Percentiles rank a stretch among this genome's conserved stretches.
Evolutionary conservation across 2,888 invertebrate species (phyloP).

Genomic region (Graphium colonna): DNA sequence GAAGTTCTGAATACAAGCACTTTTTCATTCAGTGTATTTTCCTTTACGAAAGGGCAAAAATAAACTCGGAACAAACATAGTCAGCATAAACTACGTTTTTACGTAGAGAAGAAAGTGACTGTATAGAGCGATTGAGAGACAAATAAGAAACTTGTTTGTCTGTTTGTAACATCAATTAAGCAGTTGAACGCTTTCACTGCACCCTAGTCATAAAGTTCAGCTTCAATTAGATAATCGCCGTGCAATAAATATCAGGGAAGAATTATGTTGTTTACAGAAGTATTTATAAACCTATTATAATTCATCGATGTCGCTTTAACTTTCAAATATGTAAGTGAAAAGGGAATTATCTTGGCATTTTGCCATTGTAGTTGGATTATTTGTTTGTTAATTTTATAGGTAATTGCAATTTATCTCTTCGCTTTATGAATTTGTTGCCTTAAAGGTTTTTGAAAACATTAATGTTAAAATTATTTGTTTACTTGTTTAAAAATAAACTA

Average conservation of each 20-base stretch:
- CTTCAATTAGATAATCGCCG: constrained; percentile 28
- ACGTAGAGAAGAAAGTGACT: constrained; percentile 4
- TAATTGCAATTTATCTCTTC: background rate
- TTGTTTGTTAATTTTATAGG: background rate
- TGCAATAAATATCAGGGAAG: constrained; percentile 19
- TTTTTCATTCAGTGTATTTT: constrained; percentile 10
- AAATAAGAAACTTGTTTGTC: constrained; percentile 21
- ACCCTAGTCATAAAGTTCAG: constrained; percentile 15
- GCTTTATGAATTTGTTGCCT: background rate
- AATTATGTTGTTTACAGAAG: constrained; percentile 9
- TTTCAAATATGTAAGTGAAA: too few species aligned
- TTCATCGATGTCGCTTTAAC: background rate
- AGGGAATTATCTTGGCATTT: background rate
- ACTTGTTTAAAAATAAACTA: too few species aligned
- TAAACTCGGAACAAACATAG: background rate
- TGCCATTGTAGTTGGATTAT: background rate
- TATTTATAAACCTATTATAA: background rate
- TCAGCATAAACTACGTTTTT: background rate
- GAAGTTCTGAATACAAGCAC: constrained; percentile 10
- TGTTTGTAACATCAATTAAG: constrained; percentile 19
- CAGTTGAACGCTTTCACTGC: constrained; percentile 23
- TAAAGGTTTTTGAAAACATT: too few species aligned
- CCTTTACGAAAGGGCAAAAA: constrained; percentile 8
- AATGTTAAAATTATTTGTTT: too few species aligned
- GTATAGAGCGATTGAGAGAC: background rate